Evolutionary conservation across 2,888 invertebrate genomes (phyloP), one percentile per base, ranked within the genome.

Genomic region (Automeris io): DNA sequence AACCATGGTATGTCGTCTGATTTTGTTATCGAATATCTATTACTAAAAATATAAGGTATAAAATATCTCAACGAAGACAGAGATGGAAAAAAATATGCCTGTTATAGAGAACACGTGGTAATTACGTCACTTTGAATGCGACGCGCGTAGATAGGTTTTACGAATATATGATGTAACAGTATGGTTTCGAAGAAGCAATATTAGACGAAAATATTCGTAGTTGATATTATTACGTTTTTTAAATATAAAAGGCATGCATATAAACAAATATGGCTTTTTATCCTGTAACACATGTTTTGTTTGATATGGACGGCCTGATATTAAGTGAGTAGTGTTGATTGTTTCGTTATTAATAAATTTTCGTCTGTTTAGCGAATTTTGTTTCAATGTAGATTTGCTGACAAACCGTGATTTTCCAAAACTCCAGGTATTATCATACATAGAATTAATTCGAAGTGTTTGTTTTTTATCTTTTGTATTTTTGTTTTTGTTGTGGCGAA

Each of bases 221-320:
- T 18, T n/a, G 7, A 7, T 3, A 19, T 26, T 29, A 9, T 3
- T 26, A 12, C 12, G 16, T 8, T 2, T 13, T 2, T 29, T 16
- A 8, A 16, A 16, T 13, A 23, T 23, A 26, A 37, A 38, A 19
- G 25, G 35, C 42, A 46, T 48, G 37, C 42, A 40, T 35, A 49
- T 46, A 49, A 68, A 29, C 16, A 29, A 29, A 64, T 54, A 76
- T 75, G 72, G 24, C 25, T 34, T 70, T 54, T 45, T 50, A 53
- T 49, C 52, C 57, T 13, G 74, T 76, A 37, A 69, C 74, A 23
- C 81, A 85, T 52, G 67, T 80, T 56, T 72, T 83, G 59, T 83
- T 85, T 60, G 83, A 83, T 60, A 83, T 85, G 83, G 82, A 83
- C 55, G 83, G 83, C 39, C 61, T 83, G 39, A 52, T 85, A 46